These are phyloP conservation scores for Ficedula albicollis DNA, from an alignment of 2,797 vertebrate genomes.

Conservation along the genomic window DNA sequence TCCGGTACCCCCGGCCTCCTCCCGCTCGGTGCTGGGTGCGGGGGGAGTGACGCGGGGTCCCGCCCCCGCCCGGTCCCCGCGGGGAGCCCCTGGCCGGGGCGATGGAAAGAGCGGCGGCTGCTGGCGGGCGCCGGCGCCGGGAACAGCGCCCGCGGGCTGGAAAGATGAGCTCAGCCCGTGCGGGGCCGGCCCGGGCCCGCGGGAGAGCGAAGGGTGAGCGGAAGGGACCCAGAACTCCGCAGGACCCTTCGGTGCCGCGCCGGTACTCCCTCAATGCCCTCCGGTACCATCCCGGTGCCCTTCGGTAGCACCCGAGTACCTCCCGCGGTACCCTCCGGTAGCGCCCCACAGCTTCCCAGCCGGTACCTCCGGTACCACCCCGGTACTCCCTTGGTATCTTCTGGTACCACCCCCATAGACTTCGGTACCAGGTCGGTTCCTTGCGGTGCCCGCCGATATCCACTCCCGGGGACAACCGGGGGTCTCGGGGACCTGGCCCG, in stretches of 20 bases:
- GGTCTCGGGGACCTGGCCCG: no score
- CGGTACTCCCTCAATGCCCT: neutral
- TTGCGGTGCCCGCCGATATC: no score
- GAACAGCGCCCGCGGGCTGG: slow-evolving; percentile 40
- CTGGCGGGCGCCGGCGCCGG: slow-evolving; percentile 12
- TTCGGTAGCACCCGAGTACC: neutral
- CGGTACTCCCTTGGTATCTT: neutral
- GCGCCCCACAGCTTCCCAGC: neutral
- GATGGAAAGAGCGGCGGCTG: slow-evolving; percentile 35
- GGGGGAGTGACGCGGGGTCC: neutral
- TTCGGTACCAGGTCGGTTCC: neutral
- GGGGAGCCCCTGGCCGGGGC: slow-evolving; percentile 8
- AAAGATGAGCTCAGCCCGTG: slow-evolving; percentile 53
- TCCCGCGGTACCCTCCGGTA: neutral
- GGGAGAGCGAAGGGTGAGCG: neutral
- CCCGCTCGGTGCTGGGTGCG: neutral
- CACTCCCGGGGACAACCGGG: neutral
- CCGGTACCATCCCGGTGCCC: neutral
- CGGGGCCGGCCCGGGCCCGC: neutral
- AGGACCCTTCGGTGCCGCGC: neutral
- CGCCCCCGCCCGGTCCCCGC: neutral
- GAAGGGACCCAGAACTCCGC: neutral
- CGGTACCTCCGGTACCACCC: neutral
- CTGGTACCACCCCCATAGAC: neutral
- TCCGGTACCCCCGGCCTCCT: neutral